Percentiles rank a stretch among this genome's conserved stretches.
phyloP scores from a whole-genome alignment of 2,797 vertebrate genomes.

The Fistularia tabacaria region DNA sequence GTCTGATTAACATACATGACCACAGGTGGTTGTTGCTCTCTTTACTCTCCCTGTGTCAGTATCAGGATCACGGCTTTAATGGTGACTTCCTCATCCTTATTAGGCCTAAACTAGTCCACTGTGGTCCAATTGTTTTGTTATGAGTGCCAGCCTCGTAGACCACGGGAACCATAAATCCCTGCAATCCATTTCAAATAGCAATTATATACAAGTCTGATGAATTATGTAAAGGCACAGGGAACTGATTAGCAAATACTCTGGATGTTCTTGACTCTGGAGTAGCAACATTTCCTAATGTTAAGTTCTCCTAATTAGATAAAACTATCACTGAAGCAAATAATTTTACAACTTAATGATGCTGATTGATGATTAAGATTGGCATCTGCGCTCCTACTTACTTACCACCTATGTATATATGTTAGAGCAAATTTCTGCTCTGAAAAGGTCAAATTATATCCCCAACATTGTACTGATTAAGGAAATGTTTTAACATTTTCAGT shows the following conservation, averaged over 20 bases:
- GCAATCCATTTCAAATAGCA: slow-evolving; percentile 26
- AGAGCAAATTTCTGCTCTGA: neutral
- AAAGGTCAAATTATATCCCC: neutral
- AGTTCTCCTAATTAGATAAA: no score
- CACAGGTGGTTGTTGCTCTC: slow-evolving; percentile 49
- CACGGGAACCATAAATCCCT: slow-evolving; percentile 14
- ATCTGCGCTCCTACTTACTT: no score
- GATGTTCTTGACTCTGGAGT: neutral
- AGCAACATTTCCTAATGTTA: no score
- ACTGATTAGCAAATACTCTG: slow-evolving; percentile 23
- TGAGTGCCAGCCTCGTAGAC: slow-evolving; percentile 21
- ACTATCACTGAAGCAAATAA: no score
- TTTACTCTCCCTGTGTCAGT: slow-evolving; percentile 8
- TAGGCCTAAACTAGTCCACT: slow-evolving; percentile 25
- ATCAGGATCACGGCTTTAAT: slow-evolving; percentile 12
- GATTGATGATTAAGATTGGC: no score
- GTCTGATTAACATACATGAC: slow-evolving; percentile 55
- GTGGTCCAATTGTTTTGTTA: slow-evolving; percentile 36
- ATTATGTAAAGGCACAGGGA: slow-evolving; percentile 10
- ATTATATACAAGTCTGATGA: slow-evolving; percentile 17
- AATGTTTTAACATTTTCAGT: neutral
- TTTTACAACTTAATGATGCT: no score
- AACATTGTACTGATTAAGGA: neutral
- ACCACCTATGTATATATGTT: no score
- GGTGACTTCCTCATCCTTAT: slow-evolving; percentile 30